A percentile compares a stretch with the other conserved stretches of the same genome.
Conservation (phyloP, 2,113 vertebrate species). For the Corythoichthys intestinalis region DNA sequence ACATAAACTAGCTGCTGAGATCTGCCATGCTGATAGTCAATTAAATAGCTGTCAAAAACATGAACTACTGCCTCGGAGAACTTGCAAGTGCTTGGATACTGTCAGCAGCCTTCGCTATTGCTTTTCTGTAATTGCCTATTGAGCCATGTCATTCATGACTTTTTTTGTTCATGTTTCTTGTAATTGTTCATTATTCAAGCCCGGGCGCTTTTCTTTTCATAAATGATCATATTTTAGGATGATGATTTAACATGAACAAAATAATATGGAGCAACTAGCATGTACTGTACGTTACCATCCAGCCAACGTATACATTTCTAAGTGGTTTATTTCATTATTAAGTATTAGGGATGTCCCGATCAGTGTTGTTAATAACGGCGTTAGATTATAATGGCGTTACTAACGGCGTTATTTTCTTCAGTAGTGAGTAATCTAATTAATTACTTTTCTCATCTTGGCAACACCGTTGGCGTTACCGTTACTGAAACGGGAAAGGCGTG, state of each 20-base stretch:
- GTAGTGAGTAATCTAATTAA: too few relatives aligned
- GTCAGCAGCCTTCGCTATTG: slow-evolving; percentile 19
- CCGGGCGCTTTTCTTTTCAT: slow-evolving; percentile 6
- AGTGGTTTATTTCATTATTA: not conserved
- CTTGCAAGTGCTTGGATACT: slow-evolving; percentile 5
- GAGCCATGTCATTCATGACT: slow-evolving; percentile 41
- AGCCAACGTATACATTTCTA: not conserved
- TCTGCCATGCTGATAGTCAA: slow-evolving; percentile 6
- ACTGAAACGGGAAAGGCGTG: too few relatives aligned
- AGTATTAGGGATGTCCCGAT: not conserved
- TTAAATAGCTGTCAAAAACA: slow-evolving; percentile 28
- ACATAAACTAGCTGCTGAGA: not conserved
- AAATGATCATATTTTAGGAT: not conserved
- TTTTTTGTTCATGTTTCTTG: slow-evolving; percentile 20
- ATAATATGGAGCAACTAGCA: not conserved
- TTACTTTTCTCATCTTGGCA: too few relatives aligned
- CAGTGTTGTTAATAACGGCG: too few relatives aligned
- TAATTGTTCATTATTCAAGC: slow-evolving; percentile 26
- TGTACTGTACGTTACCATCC: not conserved
- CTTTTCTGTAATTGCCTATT: slow-evolving; percentile 41
- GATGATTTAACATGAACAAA: not conserved
- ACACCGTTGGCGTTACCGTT: too few relatives aligned
- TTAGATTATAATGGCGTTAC: too few relatives aligned
- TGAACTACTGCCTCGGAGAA: slow-evolving; percentile 15
- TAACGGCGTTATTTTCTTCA: too few relatives aligned